Evolutionary conservation across 2,888 invertebrate species (phyloP).

Genomic region (Nephrotoma appendiculata): DNA sequence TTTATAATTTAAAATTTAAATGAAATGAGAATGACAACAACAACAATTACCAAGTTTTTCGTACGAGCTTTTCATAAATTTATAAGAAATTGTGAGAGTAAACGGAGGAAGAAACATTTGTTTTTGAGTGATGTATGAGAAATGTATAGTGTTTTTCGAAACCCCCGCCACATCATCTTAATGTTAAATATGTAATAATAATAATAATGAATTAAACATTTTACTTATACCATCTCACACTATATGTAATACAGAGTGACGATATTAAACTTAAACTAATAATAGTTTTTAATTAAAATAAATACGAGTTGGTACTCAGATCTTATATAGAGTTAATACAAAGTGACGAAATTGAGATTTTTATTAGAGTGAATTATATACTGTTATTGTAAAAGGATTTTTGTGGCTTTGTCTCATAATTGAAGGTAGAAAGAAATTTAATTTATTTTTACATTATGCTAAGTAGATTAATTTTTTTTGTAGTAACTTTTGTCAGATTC

Average conservation of each 20-base stretch:
- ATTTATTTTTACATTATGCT: neutral
- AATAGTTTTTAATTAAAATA: neutral
- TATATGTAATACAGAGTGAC: neutral
- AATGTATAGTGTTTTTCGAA: neutral
- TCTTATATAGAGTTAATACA: neutral
- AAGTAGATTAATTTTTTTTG: neutral
- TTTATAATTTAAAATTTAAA: neutral
- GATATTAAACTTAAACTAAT: neutral
- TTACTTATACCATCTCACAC: neutral
- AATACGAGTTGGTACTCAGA: neutral
- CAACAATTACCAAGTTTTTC: neutral
- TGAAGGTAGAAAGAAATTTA: neutral
- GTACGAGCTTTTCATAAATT: neutral
- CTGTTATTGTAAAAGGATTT: neutral
- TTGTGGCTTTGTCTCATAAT: neutral
- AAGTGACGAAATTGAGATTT: neutral
- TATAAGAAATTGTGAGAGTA: neutral
- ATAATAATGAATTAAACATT: neutral
- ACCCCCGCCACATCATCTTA: neutral
- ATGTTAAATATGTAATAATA: neutral
- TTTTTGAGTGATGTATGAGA: neutral
- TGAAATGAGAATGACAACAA: neutral
- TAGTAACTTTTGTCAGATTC: neutral
- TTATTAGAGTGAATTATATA: neutral
- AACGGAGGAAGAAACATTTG: neutral